Percentiles rank a stretch among this genome's conserved stretches.
Conservation (phyloP, 2,888 invertebrate genomes). For the Lagria hirta region DNA sequence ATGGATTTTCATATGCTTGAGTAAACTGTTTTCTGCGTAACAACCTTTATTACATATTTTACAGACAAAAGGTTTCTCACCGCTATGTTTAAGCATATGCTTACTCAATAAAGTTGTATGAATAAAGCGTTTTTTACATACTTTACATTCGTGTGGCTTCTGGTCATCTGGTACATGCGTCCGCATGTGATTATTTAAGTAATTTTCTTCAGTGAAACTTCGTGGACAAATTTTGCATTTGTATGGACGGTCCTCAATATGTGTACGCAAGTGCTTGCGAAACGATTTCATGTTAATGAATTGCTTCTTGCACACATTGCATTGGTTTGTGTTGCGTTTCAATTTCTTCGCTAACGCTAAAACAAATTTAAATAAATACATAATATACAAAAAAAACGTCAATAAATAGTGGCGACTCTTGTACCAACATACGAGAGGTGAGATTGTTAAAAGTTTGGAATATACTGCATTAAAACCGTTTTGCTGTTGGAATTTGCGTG, state of each 20-base stretch:
- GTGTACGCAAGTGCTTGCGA: constrained; percentile 54
- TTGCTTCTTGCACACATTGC: constrained; percentile 54
- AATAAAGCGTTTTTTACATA: constrained; percentile 55
- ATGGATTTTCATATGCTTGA: constrained; percentile 56
- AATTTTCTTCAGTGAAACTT: constrained; percentile 54
- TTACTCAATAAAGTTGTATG: constrained; percentile 54
- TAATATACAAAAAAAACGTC: background rate
- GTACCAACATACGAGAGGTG: no score
- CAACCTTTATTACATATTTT: constrained; percentile 53
- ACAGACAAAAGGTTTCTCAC: constrained; percentile 56
- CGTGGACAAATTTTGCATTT: constrained; percentile 53
- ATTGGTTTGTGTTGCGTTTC: constrained; percentile 50
- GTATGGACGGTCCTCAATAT: constrained; percentile 53
- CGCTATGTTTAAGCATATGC: constrained; percentile 55
- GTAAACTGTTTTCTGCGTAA: constrained; percentile 53
- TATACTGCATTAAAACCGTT: no score
- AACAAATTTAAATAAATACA: no score
- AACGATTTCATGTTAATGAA: constrained; percentile 55
- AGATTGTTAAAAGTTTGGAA: no score
- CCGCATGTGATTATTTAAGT: constrained; percentile 54
- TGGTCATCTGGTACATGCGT: constrained; percentile 51
- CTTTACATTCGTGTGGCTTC: constrained; percentile 55
- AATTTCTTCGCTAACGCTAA: constrained; percentile 44
- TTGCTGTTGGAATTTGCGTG: no score
- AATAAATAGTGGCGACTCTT: no score